Evolutionary conservation across 2,888 invertebrate genomes (phyloP).

Genomic region (Leucozona laternaria): DNA sequence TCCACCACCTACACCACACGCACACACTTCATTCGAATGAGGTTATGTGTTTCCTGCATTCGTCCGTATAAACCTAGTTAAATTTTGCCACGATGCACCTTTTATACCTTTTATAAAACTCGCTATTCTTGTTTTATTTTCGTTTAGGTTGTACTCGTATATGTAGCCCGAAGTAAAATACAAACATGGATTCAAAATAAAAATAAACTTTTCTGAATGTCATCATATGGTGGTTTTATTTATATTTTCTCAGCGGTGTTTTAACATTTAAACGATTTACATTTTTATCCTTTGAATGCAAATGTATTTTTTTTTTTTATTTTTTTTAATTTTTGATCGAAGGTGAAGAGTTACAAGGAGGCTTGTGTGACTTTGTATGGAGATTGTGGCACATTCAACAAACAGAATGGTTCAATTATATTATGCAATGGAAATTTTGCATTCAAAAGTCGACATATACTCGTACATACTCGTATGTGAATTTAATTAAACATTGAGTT

Average conservation of each 20-base stretch:
- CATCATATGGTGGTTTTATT: not conserved
- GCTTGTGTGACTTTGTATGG: constrained; percentile 5
- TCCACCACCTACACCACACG: constrained; percentile 23
- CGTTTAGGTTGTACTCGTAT: not conserved
- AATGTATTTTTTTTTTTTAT: not conserved
- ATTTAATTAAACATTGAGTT: constrained; percentile 6
- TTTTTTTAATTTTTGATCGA: not conserved
- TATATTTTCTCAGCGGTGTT: not conserved
- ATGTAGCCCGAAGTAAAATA: not conserved
- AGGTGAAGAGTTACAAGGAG: not conserved
- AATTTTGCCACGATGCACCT: not conserved
- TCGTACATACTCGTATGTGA: too few species aligned
- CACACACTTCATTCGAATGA: constrained; percentile 12
- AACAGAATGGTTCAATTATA: not conserved
- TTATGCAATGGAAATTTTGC: not conserved
- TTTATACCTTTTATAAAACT: constrained; percentile 7
- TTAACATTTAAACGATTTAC: constrained; percentile 18
- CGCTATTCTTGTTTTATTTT: not conserved
- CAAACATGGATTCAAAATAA: constrained; percentile 2
- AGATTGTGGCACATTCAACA: not conserved
- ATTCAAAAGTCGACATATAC: not conserved
- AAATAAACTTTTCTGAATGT: constrained; percentile 1
- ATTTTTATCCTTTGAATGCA: constrained; percentile 22
- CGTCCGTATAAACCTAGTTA: not conserved
- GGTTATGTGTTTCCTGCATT: constrained; percentile 37